These are phyloP conservation scores for Phoenoteleia sp. DNA, from an alignment of 2,888 invertebrate species.

Conservation along the genomic window DNA sequence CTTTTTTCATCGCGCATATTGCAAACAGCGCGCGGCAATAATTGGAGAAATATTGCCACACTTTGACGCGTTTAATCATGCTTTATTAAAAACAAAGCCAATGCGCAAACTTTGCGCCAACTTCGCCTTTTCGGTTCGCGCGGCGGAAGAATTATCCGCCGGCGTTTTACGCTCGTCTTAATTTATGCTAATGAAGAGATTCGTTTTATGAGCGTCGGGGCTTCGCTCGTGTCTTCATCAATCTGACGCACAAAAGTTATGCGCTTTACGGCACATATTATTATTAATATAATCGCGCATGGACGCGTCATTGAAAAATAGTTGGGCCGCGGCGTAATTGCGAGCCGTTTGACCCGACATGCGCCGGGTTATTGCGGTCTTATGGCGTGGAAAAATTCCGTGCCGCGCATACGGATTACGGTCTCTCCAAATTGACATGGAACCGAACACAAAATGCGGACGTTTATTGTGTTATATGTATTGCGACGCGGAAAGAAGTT, in stretches of 20 bases:
- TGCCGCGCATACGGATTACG: conserved; percentile 50
- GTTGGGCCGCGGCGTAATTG: conserved; percentile 38
- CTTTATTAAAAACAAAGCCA: neutral
- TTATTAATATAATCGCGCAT: conserved; percentile 46
- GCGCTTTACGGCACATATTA: conserved; percentile 38
- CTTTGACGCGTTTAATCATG: neutral
- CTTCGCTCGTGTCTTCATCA: conserved; percentile 40
- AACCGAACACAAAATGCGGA: conserved; percentile 22
- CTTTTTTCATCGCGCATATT: neutral
- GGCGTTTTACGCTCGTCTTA: conserved; percentile 24
- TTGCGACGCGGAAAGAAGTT: neutral
- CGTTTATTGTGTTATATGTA: conserved; percentile 36
- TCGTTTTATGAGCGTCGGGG: conserved; percentile 26
- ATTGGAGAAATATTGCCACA: neutral
- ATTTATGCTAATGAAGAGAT: conserved; percentile 60
- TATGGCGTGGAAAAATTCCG: conserved; percentile 50
- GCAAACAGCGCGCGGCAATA: neutral
- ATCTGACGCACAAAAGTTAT: conserved; percentile 40
- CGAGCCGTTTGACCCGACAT: conserved; percentile 43
- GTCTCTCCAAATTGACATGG: conserved; percentile 40
- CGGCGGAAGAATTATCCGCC: conserved; percentile 9
- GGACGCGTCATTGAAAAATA: conserved; percentile 59
- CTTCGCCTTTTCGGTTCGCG: neutral
- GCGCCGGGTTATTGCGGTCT: conserved; percentile 41
- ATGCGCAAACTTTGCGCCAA: neutral